Percentiles rank a stretch among this genome's conserved stretches.
These are phyloP conservation scores for Danio choprae DNA, from an alignment of 2,797 vertebrate species.

Conservation along the genomic window DNA sequence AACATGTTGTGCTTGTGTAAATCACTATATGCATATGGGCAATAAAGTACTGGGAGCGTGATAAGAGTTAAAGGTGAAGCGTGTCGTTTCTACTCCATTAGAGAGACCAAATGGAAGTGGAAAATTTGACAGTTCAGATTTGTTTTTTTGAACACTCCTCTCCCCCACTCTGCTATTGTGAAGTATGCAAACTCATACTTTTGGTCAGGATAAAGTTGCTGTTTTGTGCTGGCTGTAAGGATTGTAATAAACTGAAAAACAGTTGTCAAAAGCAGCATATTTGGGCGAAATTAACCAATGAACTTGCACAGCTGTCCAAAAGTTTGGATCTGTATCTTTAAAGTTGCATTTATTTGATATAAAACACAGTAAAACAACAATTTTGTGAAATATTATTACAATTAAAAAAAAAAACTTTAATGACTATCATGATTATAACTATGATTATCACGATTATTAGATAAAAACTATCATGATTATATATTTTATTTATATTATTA, in stretches of 20 bases:
- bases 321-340: background rate
- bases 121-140: background rate
- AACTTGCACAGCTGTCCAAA: background rate
- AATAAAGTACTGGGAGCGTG: background rate
- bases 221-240: background rate
- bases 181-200: background rate
- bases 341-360: background rate
- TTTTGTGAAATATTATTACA: background rate
- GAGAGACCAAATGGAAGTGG: constrained; percentile 1
- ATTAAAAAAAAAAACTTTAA: too few relatives aligned
- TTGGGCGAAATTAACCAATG: background rate
- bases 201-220: background rate
- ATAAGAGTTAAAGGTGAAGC: constrained; percentile 15
- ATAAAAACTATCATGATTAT: too few relatives aligned
- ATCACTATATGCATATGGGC: background rate
- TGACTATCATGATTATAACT: too few relatives aligned
- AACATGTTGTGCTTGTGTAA: constrained; percentile 21
- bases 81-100: background rate
- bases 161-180: background rate
- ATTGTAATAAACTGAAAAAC: background rate
- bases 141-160: background rate
- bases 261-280: too few relatives aligned
- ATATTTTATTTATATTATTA: too few relatives aligned
- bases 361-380: too few relatives aligned
- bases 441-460: too few relatives aligned